A percentile compares a stretch with the other conserved stretches of the same genome.
Evolutionary conservation across 2,113 vertebrate species (phyloP).

Genomic region (Toxotes chatareus): DNA sequence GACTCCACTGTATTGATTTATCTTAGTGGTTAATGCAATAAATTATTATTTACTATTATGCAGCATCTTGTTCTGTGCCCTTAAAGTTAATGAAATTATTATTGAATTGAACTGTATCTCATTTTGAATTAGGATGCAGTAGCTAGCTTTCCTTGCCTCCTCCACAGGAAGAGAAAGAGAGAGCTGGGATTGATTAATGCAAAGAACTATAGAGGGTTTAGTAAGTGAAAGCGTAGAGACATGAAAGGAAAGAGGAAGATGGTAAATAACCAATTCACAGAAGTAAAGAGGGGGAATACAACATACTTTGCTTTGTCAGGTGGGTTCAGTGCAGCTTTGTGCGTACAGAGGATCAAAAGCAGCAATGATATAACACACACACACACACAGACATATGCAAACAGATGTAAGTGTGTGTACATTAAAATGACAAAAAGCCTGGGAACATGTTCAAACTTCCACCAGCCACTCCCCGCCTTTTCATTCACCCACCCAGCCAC

Average conservation of each 20-base stretch:
- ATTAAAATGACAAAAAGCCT: neutral
- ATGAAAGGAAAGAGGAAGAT: constrained; percentile 4
- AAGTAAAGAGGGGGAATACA: neutral
- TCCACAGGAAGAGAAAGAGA: neutral
- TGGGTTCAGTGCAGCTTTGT: constrained; percentile 17
- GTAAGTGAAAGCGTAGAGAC: neutral
- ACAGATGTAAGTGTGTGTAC: constrained; percentile 13
- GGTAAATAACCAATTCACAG: neutral
- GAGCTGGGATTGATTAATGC: neutral
- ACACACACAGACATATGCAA: neutral
- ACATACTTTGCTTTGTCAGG: neutral
- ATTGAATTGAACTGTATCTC: neutral
- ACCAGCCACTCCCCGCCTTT: constrained; percentile 53
- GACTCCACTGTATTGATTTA: too few relatives aligned
- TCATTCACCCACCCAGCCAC: constrained; percentile 35
- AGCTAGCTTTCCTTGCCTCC: neutral
- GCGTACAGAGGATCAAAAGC: neutral
- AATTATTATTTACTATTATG: neutral
- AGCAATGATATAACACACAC: neutral
- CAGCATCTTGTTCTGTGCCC: neutral
- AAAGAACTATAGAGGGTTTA: neutral
- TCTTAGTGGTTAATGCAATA: neutral
- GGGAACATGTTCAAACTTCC: constrained; percentile 52
- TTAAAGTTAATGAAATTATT: constrained; percentile 3
- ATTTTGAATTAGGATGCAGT: neutral